phyloP scores from a whole-genome alignment of 1,140 invertebrate genomes.

The Drosophila tristis region DNA sequence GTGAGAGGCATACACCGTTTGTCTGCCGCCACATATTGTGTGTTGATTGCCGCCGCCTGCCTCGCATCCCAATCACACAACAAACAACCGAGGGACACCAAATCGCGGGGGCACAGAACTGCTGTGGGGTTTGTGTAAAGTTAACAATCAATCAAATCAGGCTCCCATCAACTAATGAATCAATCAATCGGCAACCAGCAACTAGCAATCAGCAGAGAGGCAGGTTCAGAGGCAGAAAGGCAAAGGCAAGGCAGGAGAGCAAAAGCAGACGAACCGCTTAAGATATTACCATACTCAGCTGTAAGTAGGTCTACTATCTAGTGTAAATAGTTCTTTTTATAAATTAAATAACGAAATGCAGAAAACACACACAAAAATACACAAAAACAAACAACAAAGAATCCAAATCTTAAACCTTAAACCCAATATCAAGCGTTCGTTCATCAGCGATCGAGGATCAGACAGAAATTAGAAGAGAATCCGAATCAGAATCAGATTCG shows the following conservation, averaged over 20 bases:
- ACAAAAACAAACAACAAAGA: constrained; percentile 13
- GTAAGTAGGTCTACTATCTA: constrained; percentile 61
- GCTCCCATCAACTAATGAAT: constrained; percentile 2
- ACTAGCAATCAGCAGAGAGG: neutral
- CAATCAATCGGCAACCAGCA: neutral
- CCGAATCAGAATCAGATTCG: neutral
- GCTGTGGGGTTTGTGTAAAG: too few species aligned
- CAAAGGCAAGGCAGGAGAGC: neutral
- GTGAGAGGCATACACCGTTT: constrained; percentile 11
- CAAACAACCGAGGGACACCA: too few species aligned
- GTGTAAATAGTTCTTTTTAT: constrained; percentile 69
- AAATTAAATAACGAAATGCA: constrained; percentile 44
- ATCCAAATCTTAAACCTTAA: constrained; percentile 3
- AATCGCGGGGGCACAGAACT: too few species aligned
- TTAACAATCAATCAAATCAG: constrained; percentile 1
- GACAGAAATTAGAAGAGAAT: neutral
- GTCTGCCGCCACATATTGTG: constrained; percentile 12
- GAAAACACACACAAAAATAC: constrained; percentile 32
- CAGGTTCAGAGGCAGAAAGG: neutral
- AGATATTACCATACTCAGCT: constrained; percentile 79
- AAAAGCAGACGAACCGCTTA: constrained; percentile 57
- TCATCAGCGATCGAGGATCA: neutral
- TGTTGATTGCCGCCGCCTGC: constrained; percentile 16
- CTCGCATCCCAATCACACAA: too few species aligned
- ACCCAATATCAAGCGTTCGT: constrained; percentile 23